Conservation (phyloP, 2,797 vertebrate genomes). For the Spheniscus humboldti region DNA sequence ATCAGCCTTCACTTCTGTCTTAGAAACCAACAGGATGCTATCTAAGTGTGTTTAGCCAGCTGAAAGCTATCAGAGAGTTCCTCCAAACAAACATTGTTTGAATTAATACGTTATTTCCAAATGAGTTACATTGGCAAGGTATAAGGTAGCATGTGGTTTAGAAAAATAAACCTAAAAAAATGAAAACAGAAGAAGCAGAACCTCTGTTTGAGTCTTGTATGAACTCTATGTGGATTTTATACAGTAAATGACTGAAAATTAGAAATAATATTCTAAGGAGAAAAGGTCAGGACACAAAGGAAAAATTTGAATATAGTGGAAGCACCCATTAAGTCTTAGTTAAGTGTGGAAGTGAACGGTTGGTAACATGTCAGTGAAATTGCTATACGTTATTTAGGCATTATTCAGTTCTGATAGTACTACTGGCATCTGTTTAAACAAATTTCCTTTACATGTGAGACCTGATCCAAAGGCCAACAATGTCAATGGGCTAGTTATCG, state of each 20-base stretch:
- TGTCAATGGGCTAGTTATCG: not conserved
- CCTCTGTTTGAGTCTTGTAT: constrained; percentile 16
- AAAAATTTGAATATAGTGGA: not conserved
- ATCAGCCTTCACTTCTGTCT: constrained; percentile 23
- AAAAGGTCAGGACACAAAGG: not conserved
- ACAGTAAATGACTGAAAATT: not conserved
- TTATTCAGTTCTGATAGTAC: not conserved
- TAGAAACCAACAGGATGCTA: constrained; percentile 51
- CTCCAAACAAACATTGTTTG: constrained; percentile 58
- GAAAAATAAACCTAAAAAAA: constrained; percentile 65
- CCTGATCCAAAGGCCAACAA: not conserved
- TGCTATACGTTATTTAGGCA: not conserved
- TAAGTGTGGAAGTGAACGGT: not conserved
- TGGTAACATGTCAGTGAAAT: not conserved
- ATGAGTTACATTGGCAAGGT: constrained; percentile 49
- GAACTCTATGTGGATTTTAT: constrained; percentile 14
- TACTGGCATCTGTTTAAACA: not conserved
- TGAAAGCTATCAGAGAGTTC: constrained; percentile 60
- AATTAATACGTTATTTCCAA: constrained; percentile 65
- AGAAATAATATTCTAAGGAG: not conserved
- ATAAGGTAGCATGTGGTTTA: constrained; percentile 54
- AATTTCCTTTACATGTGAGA: not conserved
- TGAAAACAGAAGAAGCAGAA: constrained; percentile 52
- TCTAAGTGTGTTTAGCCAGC: constrained; percentile 60
- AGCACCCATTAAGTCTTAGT: not conserved